Evolutionary conservation across 2,888 invertebrate genomes (phyloP).

Genomic region (Lamellibrachia satsuma): DNA sequence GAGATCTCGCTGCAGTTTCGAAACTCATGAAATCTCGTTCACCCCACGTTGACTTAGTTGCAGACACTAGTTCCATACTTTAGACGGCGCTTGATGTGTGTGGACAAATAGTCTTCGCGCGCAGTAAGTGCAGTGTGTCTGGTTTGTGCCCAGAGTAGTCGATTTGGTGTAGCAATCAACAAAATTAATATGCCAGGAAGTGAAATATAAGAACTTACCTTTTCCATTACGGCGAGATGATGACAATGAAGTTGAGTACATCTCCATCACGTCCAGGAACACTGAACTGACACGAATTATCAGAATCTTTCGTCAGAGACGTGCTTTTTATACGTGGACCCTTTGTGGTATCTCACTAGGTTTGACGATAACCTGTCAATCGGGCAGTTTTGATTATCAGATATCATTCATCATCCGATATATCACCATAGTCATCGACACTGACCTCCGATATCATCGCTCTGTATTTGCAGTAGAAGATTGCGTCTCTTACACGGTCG

Average conservation of each 20-base stretch:
- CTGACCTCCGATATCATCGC: not conserved
- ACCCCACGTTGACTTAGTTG: too few species aligned
- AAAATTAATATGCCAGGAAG: too few species aligned
- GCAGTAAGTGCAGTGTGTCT: too few species aligned
- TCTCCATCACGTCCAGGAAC: not conserved
- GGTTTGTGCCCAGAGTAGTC: too few species aligned
- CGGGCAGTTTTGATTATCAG: not conserved
- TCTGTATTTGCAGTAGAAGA: not conserved
- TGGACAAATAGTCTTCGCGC: too few species aligned
- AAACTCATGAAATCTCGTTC: too few species aligned
- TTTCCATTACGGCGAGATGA: not conserved
- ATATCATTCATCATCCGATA: constrained; percentile 1
- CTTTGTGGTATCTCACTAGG: not conserved
- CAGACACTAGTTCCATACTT: too few species aligned
- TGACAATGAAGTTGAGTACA: not conserved
- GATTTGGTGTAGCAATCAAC: too few species aligned
- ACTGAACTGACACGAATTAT: not conserved
- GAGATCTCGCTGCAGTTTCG: too few species aligned
- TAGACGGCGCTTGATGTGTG: too few species aligned
- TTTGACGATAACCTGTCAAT: not conserved
- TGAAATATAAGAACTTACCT: not conserved
- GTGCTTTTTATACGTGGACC: not conserved
- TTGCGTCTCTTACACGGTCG: not conserved
- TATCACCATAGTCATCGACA: not conserved
- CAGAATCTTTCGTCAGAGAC: not conserved